Evolutionary conservation across 2,888 invertebrate species (phyloP).

Genomic region (Chrysolina americana): DNA sequence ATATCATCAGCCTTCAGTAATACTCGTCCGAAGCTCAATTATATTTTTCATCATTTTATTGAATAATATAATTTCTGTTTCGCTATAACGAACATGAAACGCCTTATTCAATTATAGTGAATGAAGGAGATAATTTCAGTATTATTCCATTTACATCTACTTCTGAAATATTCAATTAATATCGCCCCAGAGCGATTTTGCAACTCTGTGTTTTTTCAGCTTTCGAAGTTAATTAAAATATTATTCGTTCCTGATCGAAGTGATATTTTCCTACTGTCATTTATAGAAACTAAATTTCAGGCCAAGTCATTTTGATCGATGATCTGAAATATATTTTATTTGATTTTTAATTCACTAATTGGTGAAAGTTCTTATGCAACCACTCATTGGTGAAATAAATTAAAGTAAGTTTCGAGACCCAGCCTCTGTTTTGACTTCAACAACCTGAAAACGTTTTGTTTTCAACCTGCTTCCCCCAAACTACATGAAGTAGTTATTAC

Average conservation of each 20-base stretch:
- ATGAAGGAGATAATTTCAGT: neutral
- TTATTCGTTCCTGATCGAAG: neutral
- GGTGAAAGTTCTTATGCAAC: conserved; percentile 7
- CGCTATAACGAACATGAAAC: neutral
- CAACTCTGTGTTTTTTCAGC: neutral
- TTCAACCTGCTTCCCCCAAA: too few species aligned
- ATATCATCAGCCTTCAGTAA: too few species aligned
- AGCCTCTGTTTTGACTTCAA: too few species aligned
- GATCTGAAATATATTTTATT: conserved; percentile 1
- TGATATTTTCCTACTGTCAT: neutral
- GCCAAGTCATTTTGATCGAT: neutral
- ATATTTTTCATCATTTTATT: neutral
- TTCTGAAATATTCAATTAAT: neutral
- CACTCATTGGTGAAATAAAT: neutral
- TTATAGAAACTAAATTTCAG: neutral
- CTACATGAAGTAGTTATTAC: too few species aligned
- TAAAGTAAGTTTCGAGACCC: too few species aligned
- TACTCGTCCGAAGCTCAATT: neutral
- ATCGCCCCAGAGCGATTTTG: conserved; percentile 4
- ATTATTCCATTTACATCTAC: neutral
- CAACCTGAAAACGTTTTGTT: too few species aligned
- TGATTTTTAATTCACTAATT: neutral
- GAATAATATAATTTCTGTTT: conserved; percentile 2
- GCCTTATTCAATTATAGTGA: neutral
- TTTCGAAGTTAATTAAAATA: neutral